A percentile compares a stretch with the other conserved stretches of the same genome.
phyloP scores from a whole-genome alignment of 1,140 invertebrate species.

The Drosophila nebulosa region DNA sequence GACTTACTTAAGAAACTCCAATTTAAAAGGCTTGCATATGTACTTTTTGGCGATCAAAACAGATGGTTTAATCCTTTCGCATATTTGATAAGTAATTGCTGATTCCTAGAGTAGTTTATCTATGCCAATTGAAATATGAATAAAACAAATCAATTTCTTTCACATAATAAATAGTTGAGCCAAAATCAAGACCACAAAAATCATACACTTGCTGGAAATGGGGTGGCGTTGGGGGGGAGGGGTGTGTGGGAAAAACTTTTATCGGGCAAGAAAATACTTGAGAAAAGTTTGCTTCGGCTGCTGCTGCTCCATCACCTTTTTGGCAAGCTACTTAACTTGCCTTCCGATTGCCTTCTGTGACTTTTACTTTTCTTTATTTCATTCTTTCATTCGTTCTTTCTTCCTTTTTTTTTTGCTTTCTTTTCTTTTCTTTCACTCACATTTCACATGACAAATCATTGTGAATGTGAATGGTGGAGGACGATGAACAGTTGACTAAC shows the following conservation, averaged over 20 bases:
- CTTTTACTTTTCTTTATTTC: background rate
- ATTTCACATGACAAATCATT: constrained; percentile 63
- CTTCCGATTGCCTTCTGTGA: constrained; percentile 13
- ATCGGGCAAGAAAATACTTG: background rate
- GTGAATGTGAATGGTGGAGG: background rate
- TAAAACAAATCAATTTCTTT: constrained; percentile 17
- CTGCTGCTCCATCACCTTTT: constrained; percentile 43
- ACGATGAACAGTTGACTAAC: background rate
- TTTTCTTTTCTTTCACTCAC: constrained; percentile 17
- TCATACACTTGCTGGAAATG: background rate
- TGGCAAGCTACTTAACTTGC: constrained; percentile 37
- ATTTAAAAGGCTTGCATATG: too few species aligned
- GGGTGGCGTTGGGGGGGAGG: background rate
- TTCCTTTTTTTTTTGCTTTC: background rate
- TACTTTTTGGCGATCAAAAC: too few species aligned
- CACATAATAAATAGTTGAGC: background rate
- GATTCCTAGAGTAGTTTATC: constrained; percentile 2
- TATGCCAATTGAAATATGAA: background rate
- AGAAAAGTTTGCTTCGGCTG: background rate
- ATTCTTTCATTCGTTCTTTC: constrained; percentile 2
- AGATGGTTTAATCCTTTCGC: background rate
- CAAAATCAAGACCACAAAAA: background rate
- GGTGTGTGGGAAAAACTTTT: constrained; percentile 34
- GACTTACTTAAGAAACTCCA: too few species aligned
- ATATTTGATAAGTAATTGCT: constrained; percentile 35